Evolutionary conservation across 64 coral and sea anemone genomes (phyloP).

Genomic region (Stichodactyla helianthus): DNA sequence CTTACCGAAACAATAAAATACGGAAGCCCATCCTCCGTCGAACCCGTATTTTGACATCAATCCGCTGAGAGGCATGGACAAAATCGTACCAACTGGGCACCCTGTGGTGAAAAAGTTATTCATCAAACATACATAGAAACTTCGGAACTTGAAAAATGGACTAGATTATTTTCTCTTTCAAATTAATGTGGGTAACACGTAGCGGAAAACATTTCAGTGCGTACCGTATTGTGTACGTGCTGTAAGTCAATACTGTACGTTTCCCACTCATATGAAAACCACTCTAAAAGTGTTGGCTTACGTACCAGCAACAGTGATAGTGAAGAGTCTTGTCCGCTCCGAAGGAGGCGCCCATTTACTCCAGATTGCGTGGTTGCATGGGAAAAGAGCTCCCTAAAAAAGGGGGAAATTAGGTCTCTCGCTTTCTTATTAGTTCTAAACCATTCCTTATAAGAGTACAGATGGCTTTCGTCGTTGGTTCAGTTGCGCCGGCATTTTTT

Average conservation of each 20-base stretch:
- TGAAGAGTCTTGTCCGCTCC: conserved; percentile 71
- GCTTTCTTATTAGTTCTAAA: neutral
- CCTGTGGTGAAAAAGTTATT: conserved; percentile 20
- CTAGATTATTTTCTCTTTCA: too few species aligned
- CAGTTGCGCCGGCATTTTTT: too few species aligned
- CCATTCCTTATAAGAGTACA: neutral
- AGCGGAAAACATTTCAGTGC: too few species aligned
- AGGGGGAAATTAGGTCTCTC: neutral
- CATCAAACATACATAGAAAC: too few species aligned
- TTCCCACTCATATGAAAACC: too few species aligned
- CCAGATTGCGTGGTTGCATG: conserved; percentile 87
- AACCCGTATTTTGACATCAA: conserved; percentile 87
- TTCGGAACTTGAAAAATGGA: too few species aligned
- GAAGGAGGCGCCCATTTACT: conserved; percentile 72
- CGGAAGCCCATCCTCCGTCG: conserved; percentile 83
- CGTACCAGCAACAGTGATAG: conserved; percentile 75
- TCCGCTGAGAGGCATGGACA: conserved; percentile 81
- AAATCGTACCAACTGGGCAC: conserved; percentile 73
- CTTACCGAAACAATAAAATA: conserved; percentile 88
- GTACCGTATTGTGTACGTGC: too few species aligned
- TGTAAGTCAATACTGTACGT: too few species aligned
- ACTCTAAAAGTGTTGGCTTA: neutral
- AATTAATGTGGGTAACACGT: too few species aligned
- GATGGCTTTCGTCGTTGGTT: neutral
- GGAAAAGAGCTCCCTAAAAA: conserved; percentile 76